Base-by-base conservation (phyloP, 2,797 vertebrate species). In the Coregonus suidteri region DNA sequence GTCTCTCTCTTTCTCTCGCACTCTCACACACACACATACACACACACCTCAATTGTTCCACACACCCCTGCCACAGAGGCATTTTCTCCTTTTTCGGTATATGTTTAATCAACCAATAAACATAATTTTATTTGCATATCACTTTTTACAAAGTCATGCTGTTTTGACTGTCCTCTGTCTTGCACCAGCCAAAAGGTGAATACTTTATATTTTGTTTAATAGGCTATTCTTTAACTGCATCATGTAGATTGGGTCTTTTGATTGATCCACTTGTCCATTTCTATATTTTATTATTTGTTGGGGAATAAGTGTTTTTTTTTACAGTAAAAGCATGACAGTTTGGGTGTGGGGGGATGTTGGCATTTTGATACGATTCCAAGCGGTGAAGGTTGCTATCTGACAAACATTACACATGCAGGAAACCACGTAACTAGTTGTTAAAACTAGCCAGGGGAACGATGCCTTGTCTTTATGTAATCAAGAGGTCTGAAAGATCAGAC, bases 141-240 rank as follows among this genome's bases (percentile, higher is more conserved):
- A 47, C 9, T 47, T 47, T 47, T 47, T 47, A 47, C 41, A 47
- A 41, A 47, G 9, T 47, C 81, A 47, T 82, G 86, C 84, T 86
- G 81, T 81, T 81, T 82, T 73, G 66, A 77, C 81, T 79, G 77
- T 83, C 79, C 79, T 81, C 76, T 72, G 64, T 83, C 80, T 82
- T 83, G 75, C 84, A 84, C 85, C 80, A 75, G 71, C 75, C 53
- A 84, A 18, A 87, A 69, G 41, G 41, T 47, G 41, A 47, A 47
- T 47, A 47, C 0, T 47, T 47, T 47, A 47, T 47, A 47, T 47
- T 47, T 13, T 74, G 71, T 76, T 82, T 85, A 79, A 82, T 77
- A 47, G 9, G 11, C 31, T 47, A 76, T 70, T 47, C n/a, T 5
- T 75, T 80, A 84, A 85, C 56, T 59, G 16, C 56, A 59, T 59